Evolutionary conservation across 1,140 invertebrate species (phyloP).

Genomic region (Drosophila lacertosa): DNA sequence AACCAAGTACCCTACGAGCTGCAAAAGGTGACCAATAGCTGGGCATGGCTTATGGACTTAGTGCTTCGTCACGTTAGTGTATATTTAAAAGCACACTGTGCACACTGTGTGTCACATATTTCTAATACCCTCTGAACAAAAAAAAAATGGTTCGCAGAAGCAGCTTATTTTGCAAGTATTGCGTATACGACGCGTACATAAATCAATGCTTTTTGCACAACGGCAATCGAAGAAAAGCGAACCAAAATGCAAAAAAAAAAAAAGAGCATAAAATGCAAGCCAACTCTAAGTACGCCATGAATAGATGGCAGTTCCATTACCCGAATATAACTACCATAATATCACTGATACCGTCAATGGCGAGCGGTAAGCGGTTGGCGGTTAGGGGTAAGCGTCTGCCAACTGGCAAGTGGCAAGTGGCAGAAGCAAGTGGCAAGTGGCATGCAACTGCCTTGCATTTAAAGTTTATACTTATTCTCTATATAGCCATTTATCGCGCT

Average conservation of each 20-base stretch:
- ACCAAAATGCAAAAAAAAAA: conserved; percentile 9
- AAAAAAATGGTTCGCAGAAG: too few relatives aligned
- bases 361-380: not conserved
- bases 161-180: conserved; percentile 35
- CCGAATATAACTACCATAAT: conserved; percentile 43
- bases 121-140: not conserved
- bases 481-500: not conserved
- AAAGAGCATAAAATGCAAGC: too few relatives aligned
- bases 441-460: conserved; percentile 47
- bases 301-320: conserved; percentile 40
- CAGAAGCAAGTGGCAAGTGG: conserved; percentile 49
- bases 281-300: conserved; percentile 46
- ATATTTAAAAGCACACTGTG: too few relatives aligned
- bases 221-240: not conserved
- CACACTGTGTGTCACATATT: not conserved
- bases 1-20: too few relatives aligned
- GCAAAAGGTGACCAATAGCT: too few relatives aligned
- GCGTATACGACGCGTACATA: conserved; percentile 39
- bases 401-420: conserved; percentile 8
- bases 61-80: too few relatives aligned
- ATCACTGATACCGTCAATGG: conserved; percentile 47
- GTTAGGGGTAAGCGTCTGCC: too few relatives aligned
- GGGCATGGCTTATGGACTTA: too few relatives aligned
- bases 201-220: conserved; percentile 54
- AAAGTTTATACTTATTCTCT: conserved; percentile 18